Percentiles rank a stretch among this genome's conserved stretches.
phyloP scores from a whole-genome alignment of 2,797 vertebrate species.

The Takifugu rubripes region DNA sequence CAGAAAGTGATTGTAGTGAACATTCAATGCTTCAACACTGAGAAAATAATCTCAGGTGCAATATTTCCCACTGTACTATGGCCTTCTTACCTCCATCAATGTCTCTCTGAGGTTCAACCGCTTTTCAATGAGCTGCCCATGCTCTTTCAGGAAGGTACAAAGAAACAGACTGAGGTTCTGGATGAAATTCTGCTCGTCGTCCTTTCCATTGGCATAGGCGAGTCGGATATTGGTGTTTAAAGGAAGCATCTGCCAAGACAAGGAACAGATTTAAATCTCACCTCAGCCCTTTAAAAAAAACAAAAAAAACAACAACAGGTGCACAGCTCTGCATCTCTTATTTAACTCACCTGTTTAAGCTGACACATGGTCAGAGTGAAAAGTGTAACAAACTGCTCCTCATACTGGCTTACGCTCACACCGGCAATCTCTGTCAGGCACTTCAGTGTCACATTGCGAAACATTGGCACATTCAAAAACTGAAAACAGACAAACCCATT shows the following conservation, averaged over 20 bases:
- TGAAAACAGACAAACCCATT: conserved; percentile 37
- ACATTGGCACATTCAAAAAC: conserved; percentile 98
- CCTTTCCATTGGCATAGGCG: conserved; percentile 94
- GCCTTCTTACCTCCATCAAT: conserved; percentile 86
- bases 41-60: not conserved
- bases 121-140: conserved; percentile 93
- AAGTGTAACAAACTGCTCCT: conserved; percentile 94
- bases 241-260: conserved; percentile 85
- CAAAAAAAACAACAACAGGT: not conserved
- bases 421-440: conserved; percentile 97
- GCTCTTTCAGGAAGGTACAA: conserved; percentile 96
- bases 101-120: conserved; percentile 91
- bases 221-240: conserved; percentile 95
- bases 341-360: conserved; percentile 86
- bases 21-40: too few relatives aligned
- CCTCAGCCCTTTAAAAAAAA: not conserved
- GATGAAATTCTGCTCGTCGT: conserved; percentile 97
- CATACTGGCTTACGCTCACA: conserved; percentile 95
- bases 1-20: not conserved
- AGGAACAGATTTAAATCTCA: not conserved
- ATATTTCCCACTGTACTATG: not conserved
- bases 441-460: conserved; percentile 95
- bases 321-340: not conserved
- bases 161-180: conserved; percentile 97
- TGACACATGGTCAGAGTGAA: conserved; percentile 98